A percentile compares a stretch with the other conserved stretches of the same genome.
phyloP scores from a whole-genome alignment of 2,797 vertebrate species.

The Onychomys arenicola region DNA sequence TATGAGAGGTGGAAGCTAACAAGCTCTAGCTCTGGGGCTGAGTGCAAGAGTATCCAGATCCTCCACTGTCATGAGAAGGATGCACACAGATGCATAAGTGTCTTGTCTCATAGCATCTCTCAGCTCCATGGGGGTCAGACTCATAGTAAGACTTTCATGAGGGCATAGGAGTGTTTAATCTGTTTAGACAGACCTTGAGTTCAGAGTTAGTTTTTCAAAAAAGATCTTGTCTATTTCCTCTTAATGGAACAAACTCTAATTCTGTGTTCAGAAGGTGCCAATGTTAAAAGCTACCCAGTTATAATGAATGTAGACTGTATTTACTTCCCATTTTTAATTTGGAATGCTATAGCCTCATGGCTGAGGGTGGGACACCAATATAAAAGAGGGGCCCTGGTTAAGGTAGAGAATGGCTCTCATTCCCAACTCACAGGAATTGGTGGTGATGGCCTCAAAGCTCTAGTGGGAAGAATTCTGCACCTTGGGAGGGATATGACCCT shows the following conservation, averaged over 20 bases:
- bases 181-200: background rate
- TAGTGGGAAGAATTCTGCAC: background rate
- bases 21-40: background rate
- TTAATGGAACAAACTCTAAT: background rate
- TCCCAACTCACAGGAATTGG: conserved; percentile 2
- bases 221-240: conserved; percentile 31
- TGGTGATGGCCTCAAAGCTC: background rate
- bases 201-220: conserved; percentile 33
- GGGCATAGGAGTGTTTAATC: background rate
- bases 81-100: background rate
- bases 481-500: background rate
- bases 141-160: background rate
- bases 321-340: background rate
- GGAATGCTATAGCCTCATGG: background rate
- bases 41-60: background rate
- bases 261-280: conserved; percentile 53
- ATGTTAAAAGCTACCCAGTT: background rate
- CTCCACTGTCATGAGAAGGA: background rate
- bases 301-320: background rate
- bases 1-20: background rate
- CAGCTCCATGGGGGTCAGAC: background rate
- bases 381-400: background rate
- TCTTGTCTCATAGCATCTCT: background rate
- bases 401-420: background rate
- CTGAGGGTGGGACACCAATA: background rate